Evolutionary conservation across 2,888 invertebrate genomes (phyloP).

Genomic region (Drosophila longiperda): DNA sequence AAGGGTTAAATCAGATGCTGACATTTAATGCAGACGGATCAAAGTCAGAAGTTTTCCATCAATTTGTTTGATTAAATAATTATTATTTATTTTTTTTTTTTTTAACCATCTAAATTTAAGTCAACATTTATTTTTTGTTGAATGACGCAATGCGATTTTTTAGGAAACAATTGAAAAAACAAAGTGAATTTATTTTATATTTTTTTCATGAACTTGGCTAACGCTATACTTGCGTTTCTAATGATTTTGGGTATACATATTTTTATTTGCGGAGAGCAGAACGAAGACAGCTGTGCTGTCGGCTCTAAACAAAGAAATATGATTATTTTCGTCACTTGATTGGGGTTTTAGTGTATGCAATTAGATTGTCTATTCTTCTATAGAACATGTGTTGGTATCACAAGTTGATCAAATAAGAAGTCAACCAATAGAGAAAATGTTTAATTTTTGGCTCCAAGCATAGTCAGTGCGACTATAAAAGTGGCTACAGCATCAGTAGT

Average conservation of each 20-base stretch:
- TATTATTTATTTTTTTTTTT: neutral
- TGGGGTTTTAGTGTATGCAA: neutral
- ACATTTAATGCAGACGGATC: neutral
- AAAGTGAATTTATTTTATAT: neutral
- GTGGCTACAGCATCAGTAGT: slow-evolving; percentile 5
- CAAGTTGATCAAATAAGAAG: slow-evolving; percentile 52
- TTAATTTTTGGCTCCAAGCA: neutral
- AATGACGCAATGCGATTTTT: neutral
- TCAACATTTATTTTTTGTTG: neutral
- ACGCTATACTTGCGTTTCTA: neutral
- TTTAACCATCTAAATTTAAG: too few species aligned
- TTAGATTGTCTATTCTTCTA: slow-evolving; percentile 23
- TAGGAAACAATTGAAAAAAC: neutral
- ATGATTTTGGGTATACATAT: neutral
- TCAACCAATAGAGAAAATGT: slow-evolving; percentile 1
- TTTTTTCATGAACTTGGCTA: neutral
- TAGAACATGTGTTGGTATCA: slow-evolving; percentile 25
- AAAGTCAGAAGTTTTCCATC: neutral
- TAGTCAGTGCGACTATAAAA: slow-evolving; percentile 32
- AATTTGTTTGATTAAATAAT: neutral
- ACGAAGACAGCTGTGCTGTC: slow-evolving; percentile 7
- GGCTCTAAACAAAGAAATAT: neutral
- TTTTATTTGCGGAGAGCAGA: neutral
- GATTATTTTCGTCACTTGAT: slow-evolving; percentile 6
- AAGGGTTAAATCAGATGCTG: neutral